These are phyloP conservation scores for Triops cancriformis DNA, from an alignment of 1,140 invertebrate genomes.

Conservation along the genomic window DNA sequence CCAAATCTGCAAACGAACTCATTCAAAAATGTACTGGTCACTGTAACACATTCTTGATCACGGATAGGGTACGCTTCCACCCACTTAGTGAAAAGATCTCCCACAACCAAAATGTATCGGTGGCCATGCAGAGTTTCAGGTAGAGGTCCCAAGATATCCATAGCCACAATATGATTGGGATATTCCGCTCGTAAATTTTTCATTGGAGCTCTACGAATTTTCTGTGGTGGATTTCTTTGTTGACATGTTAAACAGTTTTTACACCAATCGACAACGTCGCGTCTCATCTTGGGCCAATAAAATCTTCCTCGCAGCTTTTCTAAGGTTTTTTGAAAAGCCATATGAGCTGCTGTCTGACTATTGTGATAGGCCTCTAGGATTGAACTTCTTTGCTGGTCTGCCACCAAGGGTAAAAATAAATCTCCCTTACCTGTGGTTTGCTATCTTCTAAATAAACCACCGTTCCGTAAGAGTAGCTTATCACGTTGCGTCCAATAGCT, in stretches of 20 bases:
- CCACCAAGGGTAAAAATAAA: conserved; percentile 21
- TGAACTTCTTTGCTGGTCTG: conserved; percentile 2
- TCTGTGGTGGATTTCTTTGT: conserved; percentile 25
- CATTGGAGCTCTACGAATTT: background rate
- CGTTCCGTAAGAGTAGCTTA: background rate
- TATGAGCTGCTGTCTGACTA: conserved; percentile 28
- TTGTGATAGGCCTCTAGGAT: conserved; percentile 26
- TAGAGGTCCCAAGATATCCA: no score
- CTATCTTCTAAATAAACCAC: background rate
- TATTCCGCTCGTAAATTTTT: background rate
- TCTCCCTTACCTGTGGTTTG: background rate
- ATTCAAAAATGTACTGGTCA: no score
- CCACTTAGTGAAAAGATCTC: conserved; percentile 34
- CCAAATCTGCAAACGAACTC: no score
- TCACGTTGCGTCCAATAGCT: background rate
- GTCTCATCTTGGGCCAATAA: conserved; percentile 28
- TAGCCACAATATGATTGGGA: background rate
- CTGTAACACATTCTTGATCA: no score
- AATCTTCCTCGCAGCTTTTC: conserved; percentile 27
- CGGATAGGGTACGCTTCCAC: no score
- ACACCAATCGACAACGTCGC: conserved; percentile 29
- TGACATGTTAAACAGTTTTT: conserved; percentile 29
- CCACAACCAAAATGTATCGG: conserved; percentile 31
- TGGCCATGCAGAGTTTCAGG: conserved; percentile 25
- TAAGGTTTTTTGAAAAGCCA: conserved; percentile 27